phyloP scores from a whole-genome alignment of 2,888 invertebrate genomes.

The Linnaemya vulpina region DNA sequence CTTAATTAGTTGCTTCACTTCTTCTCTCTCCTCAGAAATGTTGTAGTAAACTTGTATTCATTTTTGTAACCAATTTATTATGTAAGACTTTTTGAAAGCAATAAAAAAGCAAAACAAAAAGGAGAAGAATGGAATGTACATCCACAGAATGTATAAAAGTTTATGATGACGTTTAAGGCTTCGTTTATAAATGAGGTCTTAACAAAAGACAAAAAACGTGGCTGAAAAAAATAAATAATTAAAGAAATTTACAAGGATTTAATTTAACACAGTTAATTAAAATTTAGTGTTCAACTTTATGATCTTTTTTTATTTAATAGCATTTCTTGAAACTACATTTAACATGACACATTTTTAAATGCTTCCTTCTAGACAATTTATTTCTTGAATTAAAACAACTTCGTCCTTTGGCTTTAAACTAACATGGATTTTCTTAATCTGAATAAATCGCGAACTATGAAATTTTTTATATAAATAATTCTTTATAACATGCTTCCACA shows the following conservation, averaged over 20 bases:
- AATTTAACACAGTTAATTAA: neutral
- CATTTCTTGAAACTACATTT: no score
- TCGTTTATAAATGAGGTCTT: conserved; percentile 24
- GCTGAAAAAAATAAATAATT: neutral
- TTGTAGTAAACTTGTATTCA: conserved; percentile 38
- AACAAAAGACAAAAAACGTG: conserved; percentile 44
- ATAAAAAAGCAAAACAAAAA: neutral
- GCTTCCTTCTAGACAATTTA: no score
- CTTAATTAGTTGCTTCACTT: conserved; percentile 33
- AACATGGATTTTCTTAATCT: no score
- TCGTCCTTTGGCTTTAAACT: no score
- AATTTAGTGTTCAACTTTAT: neutral
- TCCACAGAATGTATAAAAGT: conserved; percentile 8
- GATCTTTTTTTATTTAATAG: no score
- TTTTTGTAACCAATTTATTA: conserved; percentile 55
- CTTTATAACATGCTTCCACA: no score
- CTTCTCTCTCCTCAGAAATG: neutral
- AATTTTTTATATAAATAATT: no score
- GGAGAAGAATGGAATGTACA: neutral
- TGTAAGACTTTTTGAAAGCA: conserved; percentile 22
- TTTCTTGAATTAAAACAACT: no score
- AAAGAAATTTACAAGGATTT: neutral
- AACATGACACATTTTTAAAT: no score
- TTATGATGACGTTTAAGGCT: conserved; percentile 41
- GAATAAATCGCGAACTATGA: no score